phyloP scores from a whole-genome alignment of 2,888 invertebrate species.

The Leptopilina drosophilae region DNA sequence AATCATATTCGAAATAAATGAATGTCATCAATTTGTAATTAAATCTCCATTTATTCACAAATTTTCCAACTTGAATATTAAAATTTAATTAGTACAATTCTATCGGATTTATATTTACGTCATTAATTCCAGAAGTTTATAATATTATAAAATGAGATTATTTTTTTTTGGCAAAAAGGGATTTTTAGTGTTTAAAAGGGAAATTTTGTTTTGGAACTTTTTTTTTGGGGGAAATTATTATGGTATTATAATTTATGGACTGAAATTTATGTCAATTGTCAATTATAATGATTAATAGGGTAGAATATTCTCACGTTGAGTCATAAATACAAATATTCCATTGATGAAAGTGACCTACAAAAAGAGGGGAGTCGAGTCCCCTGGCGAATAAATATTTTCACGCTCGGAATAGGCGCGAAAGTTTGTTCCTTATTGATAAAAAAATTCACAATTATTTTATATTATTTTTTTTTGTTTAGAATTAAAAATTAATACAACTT shows the following conservation, averaged over 20 bases:
- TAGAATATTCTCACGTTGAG: neutral
- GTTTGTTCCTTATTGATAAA: slow-evolving; percentile 2
- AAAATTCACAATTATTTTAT: neutral
- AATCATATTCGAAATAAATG: neutral
- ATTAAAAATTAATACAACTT: no score
- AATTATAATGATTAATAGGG: neutral
- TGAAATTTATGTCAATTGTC: neutral
- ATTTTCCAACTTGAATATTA: neutral
- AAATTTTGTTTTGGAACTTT: no score
- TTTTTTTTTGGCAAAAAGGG: no score
- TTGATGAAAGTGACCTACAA: neutral
- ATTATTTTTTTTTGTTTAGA: no score
- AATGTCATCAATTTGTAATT: neutral
- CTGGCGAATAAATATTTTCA: neutral
- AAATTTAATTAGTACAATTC: neutral
- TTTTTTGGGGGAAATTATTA: no score
- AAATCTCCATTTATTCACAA: neutral
- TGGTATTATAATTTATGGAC: no score
- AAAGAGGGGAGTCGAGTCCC: neutral
- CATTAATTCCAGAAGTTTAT: neutral
- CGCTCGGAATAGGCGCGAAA: neutral
- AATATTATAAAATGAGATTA: neutral
- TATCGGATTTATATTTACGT: neutral
- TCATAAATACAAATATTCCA: neutral
- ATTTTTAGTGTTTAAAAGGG: no score